Evolutionary conservation across 2,797 vertebrate genomes (phyloP).

Genomic region (Myiotriccus ornatus): DNA sequence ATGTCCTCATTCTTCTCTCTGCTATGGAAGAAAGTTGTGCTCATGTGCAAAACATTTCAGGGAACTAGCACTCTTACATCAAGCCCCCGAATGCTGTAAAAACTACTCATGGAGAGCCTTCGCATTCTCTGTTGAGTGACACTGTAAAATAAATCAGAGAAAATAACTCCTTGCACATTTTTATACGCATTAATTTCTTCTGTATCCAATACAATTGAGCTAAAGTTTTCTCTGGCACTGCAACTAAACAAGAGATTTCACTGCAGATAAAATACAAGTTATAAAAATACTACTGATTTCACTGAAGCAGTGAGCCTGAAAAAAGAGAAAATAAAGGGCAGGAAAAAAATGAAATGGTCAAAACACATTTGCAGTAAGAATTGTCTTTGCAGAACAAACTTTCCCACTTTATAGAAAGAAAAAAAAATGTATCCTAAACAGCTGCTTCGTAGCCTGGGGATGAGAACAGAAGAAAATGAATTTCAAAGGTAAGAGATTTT

Average conservation of each 20-base stretch:
- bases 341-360: neutral
- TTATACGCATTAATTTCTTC: neutral
- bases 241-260: neutral
- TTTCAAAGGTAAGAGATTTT: conserved; percentile 5
- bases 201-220: neutral
- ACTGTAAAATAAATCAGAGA: neutral
- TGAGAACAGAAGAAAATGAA: neutral
- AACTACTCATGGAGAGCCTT: neutral
- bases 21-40: neutral
- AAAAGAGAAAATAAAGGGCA: neutral
- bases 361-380: neutral
- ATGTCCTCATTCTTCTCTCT: neutral
- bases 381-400: neutral
- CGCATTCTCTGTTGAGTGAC: neutral
- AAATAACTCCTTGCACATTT: neutral
- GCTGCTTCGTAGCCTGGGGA: neutral
- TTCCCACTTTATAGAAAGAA: neutral
- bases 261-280: neutral
- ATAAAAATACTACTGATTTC: neutral
- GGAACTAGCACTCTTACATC: neutral
- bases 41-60: neutral
- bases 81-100: neutral
- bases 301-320: neutral
- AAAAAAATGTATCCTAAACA: neutral
- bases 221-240: neutral